Base-by-base conservation (phyloP, 2,797 vertebrate genomes). In the Tenualosa ilisha region DNA sequence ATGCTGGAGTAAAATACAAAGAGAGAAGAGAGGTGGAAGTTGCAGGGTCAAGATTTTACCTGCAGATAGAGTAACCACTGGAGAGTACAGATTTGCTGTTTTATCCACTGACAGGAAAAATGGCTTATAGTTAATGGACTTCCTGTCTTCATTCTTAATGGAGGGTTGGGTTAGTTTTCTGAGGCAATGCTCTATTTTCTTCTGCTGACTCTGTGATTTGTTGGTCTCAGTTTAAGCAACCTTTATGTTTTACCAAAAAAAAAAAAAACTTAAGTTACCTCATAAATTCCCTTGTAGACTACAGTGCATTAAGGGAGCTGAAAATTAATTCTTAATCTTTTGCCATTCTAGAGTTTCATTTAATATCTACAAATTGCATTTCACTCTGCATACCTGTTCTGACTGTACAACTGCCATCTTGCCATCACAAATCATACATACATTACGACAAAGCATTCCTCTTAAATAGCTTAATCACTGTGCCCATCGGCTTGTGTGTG, bases 131-230 rank as follows among this genome's bases (percentile, higher is more conserved):
- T 79, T 46, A 46, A 79, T 79, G 72, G 17, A 43, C 72, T 46
- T 79, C 72, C 72, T 79, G 65, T 37, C 11, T 22, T 79, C 17
- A 46, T 79, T 40, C 72, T 43, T 79, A 79, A 79, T 79, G 40
- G 72, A 79, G 2, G 17, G 37, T 40, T 75, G 6, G 37, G 37
- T 15, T 43, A 7, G 15, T 37, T 79, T 75, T 17, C 37, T 75
- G 37, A 43, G 68, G 4, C 20, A 75, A 43, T 37, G 31, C 26
- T 40, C 13, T 75, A 7, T 37, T 75, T 40, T 75, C 68, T 43
- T 43, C 31, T 75, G 65, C 31, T 31, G 65, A 31, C 3, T 43
- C 68, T 75, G 68, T 43, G 15, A 75, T 75, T 37, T 75, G 31
- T 37, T 43, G 37, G 37, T 43, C 31, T 43, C 0, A 15, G 37